Evolutionary conservation across 2,113 vertebrate species (phyloP).

Genomic region (Burhinus bistriatus): DNA sequence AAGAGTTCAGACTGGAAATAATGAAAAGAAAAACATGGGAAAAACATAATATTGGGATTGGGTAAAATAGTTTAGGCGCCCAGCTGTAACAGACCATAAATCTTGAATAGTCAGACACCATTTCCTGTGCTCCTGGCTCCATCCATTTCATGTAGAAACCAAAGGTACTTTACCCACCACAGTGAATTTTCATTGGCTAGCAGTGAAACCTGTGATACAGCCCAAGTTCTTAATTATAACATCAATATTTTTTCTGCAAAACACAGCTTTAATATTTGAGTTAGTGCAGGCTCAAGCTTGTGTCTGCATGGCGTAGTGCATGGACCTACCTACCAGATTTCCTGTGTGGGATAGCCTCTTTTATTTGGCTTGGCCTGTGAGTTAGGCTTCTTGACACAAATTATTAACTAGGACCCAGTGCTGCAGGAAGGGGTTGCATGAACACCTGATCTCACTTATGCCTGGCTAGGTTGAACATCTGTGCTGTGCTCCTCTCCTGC

Average conservation of each 20-base stretch:
- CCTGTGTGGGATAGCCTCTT: neutral
- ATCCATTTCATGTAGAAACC: neutral
- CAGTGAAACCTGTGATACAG: neutral
- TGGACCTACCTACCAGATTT: neutral
- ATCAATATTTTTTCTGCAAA: neutral
- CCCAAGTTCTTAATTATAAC: neutral
- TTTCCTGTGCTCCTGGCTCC: slow-evolving; percentile 15
- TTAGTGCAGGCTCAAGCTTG: neutral
- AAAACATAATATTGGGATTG: neutral
- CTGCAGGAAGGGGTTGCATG: neutral
- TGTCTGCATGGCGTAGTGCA: neutral
- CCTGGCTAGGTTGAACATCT: neutral
- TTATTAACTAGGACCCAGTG: neutral
- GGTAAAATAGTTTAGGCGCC: neutral
- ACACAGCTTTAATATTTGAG: neutral
- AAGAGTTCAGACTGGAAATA: neutral
- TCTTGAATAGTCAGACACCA: neutral
- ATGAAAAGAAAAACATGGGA: neutral
- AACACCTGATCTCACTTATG: neutral
- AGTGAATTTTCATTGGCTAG: slow-evolving; percentile 15
- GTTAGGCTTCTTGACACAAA: neutral
- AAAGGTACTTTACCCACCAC: neutral
- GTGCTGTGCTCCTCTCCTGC: neutral
- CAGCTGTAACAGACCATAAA: neutral
- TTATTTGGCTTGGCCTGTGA: neutral